These are phyloP conservation scores for Philhelius pedissequus DNA, from an alignment of 2,888 invertebrate genomes.

Conservation along the genomic window DNA sequence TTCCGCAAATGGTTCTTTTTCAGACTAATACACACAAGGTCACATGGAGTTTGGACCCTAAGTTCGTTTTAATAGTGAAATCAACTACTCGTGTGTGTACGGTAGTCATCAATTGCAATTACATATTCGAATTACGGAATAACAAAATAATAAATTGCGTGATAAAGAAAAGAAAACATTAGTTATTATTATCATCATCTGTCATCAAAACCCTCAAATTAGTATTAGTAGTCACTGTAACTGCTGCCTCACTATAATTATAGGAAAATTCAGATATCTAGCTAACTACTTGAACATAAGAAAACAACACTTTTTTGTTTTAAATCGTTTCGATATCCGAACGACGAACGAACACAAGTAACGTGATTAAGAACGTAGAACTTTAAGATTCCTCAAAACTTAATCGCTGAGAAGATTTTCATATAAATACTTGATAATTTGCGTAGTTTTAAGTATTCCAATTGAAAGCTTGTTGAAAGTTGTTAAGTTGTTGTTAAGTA, in stretches of 20 bases:
- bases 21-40: not conserved
- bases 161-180: constrained; percentile 1
- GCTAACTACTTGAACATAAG: not conserved
- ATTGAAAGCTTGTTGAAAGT: constrained; percentile 17
- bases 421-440: constrained; percentile 53
- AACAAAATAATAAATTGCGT: constrained; percentile 42
- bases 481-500: constrained; percentile 39
- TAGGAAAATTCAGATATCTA: not conserved
- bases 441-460: constrained; percentile 16
- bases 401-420: constrained; percentile 34
- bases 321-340: not conserved
- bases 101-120: not conserved
- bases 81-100: not conserved
- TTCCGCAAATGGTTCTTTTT: not conserved
- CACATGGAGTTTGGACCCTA: not conserved
- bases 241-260: constrained; percentile 38
- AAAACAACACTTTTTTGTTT: constrained; percentile 5
- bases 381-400: constrained; percentile 1
- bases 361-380: constrained; percentile 23
- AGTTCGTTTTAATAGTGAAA: not conserved
- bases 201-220: constrained; percentile 23
- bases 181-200: constrained; percentile 32
- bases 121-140: not conserved
- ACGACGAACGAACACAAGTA: not conserved
- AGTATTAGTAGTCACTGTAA: not conserved